Evolutionary conservation across 2,797 vertebrate species (phyloP).

Genomic region (Gallinago solitaria): DNA sequence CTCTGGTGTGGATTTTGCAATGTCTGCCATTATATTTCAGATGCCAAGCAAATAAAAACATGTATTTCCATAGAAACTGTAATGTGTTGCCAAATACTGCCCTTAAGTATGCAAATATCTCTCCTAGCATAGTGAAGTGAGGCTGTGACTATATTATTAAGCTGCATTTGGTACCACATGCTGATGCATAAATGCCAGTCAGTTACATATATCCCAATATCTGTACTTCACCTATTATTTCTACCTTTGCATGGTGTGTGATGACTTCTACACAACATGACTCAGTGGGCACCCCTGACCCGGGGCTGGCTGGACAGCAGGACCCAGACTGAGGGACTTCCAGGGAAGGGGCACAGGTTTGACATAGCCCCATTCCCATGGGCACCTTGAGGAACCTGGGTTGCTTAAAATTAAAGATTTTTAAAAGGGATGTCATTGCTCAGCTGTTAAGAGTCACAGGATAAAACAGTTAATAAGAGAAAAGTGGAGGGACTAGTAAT

Average conservation of each 20-base stretch:
- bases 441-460: neutral
- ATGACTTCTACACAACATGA: accelerated
- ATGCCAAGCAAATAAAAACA: neutral
- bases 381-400: accelerated
- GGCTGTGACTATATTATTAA: neutral
- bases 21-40: neutral
- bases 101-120: neutral
- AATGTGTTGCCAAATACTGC: neutral
- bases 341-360: neutral
- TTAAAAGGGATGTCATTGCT: neutral
- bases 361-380: accelerated
- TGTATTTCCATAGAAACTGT: constrained; percentile 8
- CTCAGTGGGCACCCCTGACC: neutral
- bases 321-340: neutral
- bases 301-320: accelerated
- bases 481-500: neutral
- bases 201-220: neutral
- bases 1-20: neutral
- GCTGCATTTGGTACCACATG: neutral
- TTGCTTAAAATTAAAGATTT: neutral
- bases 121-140: neutral
- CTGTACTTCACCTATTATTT: neutral
- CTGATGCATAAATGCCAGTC: neutral
- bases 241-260: neutral
- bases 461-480: neutral